Percentiles rank a stretch among this genome's conserved stretches.
These are phyloP conservation scores for Synergus itoensis DNA, from an alignment of 2,888 invertebrate species.

Conservation along the genomic window DNA sequence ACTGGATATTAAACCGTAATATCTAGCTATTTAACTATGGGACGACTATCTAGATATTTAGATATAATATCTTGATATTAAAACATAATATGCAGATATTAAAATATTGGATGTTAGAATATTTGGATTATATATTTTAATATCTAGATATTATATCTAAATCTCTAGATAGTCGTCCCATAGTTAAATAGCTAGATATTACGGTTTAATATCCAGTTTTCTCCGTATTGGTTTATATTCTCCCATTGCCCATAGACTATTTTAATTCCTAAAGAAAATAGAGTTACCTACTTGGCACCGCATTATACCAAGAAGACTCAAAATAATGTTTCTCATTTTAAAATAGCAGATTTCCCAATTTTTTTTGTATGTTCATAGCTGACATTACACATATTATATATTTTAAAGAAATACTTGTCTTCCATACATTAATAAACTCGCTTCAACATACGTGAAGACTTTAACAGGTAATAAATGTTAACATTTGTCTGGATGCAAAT, in stretches of 20 bases:
- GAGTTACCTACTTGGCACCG: background rate
- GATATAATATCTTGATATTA: no score
- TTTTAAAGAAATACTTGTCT: background rate
- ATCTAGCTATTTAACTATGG: no score
- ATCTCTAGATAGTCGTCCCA: no score
- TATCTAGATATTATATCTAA: no score
- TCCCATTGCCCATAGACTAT: background rate
- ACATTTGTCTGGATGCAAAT: background rate
- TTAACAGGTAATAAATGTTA: constrained; percentile 11
- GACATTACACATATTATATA: background rate
- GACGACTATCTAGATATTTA: no score
- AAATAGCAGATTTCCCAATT: background rate
- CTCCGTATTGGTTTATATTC: background rate
- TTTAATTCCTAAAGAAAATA: background rate
- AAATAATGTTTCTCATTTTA: background rate
- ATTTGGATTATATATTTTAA: no score
- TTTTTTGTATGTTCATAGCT: background rate
- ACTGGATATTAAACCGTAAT: no score
- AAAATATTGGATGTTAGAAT: no score
- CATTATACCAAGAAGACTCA: background rate
- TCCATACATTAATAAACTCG: background rate
- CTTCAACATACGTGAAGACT: background rate
- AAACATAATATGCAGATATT: no score
- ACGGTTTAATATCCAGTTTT: no score
- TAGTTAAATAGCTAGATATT: no score